Evolutionary conservation across 2,888 invertebrate species (phyloP).

Genomic region (Tuta absoluta): DNA sequence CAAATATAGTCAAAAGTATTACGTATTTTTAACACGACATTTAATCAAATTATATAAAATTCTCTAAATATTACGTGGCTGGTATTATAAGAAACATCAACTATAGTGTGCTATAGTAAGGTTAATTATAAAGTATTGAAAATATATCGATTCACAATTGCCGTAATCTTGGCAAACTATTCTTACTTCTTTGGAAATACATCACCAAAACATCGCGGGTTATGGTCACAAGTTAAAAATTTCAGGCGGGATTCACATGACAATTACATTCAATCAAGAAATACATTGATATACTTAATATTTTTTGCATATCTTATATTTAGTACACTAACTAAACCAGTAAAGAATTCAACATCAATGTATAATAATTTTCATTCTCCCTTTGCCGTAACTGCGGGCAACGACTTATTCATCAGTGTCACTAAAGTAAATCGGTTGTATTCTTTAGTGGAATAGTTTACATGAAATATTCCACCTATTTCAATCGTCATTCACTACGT

Average conservation of each 20-base stretch:
- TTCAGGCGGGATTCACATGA: conserved; percentile 74
- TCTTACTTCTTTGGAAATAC: conserved; percentile 80
- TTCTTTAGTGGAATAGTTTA: conserved; percentile 17
- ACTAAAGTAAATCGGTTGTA: not conserved
- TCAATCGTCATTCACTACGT: conserved; percentile 4
- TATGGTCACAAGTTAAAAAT: conserved; percentile 75
- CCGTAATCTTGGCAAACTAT: conserved; percentile 71
- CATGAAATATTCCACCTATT: conserved; percentile 11
- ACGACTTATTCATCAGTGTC: not conserved
- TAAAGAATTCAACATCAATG: not conserved
- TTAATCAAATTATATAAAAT: conserved; percentile 31
- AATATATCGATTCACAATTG: conserved; percentile 56
- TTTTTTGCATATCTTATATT: not conserved
- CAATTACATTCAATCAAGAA: conserved; percentile 32
- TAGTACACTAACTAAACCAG: conserved; percentile 2
- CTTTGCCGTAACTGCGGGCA: too few relatives aligned
- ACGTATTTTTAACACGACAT: conserved; percentile 42
- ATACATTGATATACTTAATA: not conserved
- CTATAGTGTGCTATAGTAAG: conserved; percentile 23
- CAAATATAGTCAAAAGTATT: conserved; percentile 49
- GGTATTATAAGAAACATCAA: conserved; percentile 33
- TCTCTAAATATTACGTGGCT: conserved; percentile 31
- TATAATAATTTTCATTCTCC: not conserved
- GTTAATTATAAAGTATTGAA: conserved; percentile 37
- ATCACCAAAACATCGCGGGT: conserved; percentile 78